Evolutionary conservation across 2,888 invertebrate species (phyloP).

Genomic region (Listrodromus nycthemerus): DNA sequence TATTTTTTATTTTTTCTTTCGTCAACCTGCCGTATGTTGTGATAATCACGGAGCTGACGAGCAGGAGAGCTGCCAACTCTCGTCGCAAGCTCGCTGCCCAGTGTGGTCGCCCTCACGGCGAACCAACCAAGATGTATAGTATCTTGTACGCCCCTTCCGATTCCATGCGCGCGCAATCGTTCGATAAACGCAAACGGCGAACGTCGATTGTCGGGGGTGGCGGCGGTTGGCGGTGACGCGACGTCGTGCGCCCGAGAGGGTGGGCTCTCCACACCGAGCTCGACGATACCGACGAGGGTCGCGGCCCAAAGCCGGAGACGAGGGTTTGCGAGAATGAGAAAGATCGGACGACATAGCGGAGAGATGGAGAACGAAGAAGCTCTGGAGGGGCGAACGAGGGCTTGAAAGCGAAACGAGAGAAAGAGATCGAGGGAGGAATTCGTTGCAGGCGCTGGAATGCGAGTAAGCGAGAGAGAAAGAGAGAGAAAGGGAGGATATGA

Average conservation of each 20-base stretch:
- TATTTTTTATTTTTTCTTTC: slow-evolving; percentile 34
- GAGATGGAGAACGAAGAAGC: slow-evolving; percentile 47
- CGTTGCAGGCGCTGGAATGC: neutral
- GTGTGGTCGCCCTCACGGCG: slow-evolving; percentile 73
- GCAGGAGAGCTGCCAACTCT: slow-evolving; percentile 70
- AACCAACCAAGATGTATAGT: slow-evolving; percentile 67
- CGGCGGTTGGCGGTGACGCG: slow-evolving; percentile 46
- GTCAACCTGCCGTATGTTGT: slow-evolving; percentile 37
- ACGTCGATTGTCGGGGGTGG: slow-evolving; percentile 78
- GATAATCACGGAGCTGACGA: slow-evolving; percentile 57
- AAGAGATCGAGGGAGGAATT: slow-evolving; percentile 33
- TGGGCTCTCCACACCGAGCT: slow-evolving; percentile 8
- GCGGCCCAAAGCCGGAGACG: slow-evolving; percentile 47
- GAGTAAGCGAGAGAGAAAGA: slow-evolving; percentile 3
- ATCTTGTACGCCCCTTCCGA: slow-evolving; percentile 78
- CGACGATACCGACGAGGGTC: slow-evolving; percentile 48
- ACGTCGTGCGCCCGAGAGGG: slow-evolving; percentile 56
- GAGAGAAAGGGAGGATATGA: slow-evolving; percentile 52
- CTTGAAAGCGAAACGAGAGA: slow-evolving; percentile 29
- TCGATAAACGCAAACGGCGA: slow-evolving; percentile 83
- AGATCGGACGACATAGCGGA: slow-evolving; percentile 34
- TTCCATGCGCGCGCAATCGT: slow-evolving; percentile 83
- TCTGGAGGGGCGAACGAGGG: slow-evolving; percentile 57
- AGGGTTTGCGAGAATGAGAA: slow-evolving; percentile 28
- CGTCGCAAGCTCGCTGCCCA: slow-evolving; percentile 75